Percentiles rank a stretch among this genome's conserved stretches.
Conservation (phyloP, 2,797 vertebrate genomes). For the Helicolenus hilgendorfi region DNA sequence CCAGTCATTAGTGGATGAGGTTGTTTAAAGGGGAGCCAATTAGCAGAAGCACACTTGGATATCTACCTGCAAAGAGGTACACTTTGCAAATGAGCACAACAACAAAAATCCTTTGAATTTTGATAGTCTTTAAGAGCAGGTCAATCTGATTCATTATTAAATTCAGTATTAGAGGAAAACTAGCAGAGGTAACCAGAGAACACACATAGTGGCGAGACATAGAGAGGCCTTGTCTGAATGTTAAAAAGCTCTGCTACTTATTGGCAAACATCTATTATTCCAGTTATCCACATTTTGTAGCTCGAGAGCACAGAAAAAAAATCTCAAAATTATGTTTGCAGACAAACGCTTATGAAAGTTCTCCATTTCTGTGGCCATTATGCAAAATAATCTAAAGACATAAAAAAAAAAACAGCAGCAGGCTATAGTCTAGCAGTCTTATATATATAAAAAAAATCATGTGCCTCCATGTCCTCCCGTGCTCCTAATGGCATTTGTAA, state of each 20-base stretch:
- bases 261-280: slow-evolving; percentile 45
- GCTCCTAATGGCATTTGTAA: too few relatives aligned
- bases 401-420: slow-evolving; percentile 13
- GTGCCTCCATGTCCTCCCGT: too few relatives aligned
- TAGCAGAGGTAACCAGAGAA: slow-evolving; percentile 13
- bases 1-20: slow-evolving; percentile 74
- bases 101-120: slow-evolving; percentile 32
- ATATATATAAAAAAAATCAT: background rate
- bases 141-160: slow-evolving; percentile 39
- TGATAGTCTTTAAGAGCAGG: slow-evolving; percentile 26
- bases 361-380: slow-evolving; percentile 7
- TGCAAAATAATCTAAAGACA: background rate
- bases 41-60: slow-evolving; percentile 35
- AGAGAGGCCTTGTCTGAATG: background rate
- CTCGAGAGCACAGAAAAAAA: background rate
- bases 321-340: slow-evolving; percentile 15
- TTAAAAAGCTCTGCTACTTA: slow-evolving; percentile 7
- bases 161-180: slow-evolving; percentile 17
- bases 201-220: slow-evolving; percentile 1
- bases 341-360: background rate
- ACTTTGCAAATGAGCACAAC: slow-evolving; percentile 33
- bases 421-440: background rate
- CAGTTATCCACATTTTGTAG: slow-evolving; percentile 31
- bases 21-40: slow-evolving; percentile 70
- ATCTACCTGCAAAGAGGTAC: slow-evolving; percentile 55